These are phyloP conservation scores for Drosophila acutilabella DNA, from an alignment of 2,888 invertebrate genomes.

Conservation along the genomic window DNA sequence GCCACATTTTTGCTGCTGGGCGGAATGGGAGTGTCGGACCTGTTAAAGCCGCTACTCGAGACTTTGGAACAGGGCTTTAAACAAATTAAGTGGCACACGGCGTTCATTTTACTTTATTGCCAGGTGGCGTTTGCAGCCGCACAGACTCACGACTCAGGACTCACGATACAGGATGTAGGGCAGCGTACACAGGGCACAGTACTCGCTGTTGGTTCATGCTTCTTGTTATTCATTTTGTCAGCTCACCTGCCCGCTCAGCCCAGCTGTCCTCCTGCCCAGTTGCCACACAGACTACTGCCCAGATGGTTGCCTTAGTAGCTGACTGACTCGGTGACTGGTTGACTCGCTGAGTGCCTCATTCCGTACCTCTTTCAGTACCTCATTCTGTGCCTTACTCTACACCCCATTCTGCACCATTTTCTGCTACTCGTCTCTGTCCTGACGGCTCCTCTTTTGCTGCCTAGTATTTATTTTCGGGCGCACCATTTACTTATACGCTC, in stretches of 20 bases:
- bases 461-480: slow-evolving; percentile 67
- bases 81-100: slow-evolving; percentile 75
- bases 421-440: slow-evolving; percentile 7
- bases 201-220: slow-evolving; percentile 10
- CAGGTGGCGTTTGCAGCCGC: slow-evolving; percentile 42
- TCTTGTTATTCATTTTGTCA: slow-evolving; percentile 66
- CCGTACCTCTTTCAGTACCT: slow-evolving; percentile 1
- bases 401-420: background rate
- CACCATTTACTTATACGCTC: slow-evolving; percentile 71
- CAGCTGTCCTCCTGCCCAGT: slow-evolving; percentile 13
- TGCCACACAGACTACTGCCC: slow-evolving; percentile 1
- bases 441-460: slow-evolving; percentile 38
- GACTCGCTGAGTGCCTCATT: slow-evolving; percentile 27
- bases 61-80: slow-evolving; percentile 63
- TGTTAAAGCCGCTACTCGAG: slow-evolving; percentile 57
- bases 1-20: slow-evolving; percentile 4
- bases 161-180: too few species aligned
- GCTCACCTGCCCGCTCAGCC: slow-evolving; percentile 15
- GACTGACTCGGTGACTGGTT: slow-evolving; percentile 40
- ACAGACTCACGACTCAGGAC: slow-evolving; percentile 28
- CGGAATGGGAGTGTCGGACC: slow-evolving; percentile 7
- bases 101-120: slow-evolving; percentile 67
- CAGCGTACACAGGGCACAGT: too few species aligned
- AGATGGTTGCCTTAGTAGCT: slow-evolving; percentile 53
- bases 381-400: background rate